A percentile compares a stretch with the other conserved stretches of the same genome.
phyloP scores from a whole-genome alignment of 2,113 vertebrate genomes.

The Platanista minor region DNA sequence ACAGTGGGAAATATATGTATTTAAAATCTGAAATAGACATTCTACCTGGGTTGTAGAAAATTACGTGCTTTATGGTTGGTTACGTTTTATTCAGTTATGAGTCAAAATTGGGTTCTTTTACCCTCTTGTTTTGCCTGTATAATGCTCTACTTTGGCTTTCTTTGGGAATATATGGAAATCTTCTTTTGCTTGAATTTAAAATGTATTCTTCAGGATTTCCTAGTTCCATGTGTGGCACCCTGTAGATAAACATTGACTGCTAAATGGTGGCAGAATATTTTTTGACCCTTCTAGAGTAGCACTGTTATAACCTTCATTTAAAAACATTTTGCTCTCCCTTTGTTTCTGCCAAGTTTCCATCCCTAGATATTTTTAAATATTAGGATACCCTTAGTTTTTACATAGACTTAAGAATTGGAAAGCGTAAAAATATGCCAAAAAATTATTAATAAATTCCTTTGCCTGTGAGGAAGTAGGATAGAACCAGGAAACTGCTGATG shows the following conservation, averaged over 20 bases:
- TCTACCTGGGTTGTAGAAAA: not conserved
- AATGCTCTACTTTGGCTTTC: not conserved
- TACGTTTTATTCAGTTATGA: not conserved
- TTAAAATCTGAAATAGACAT: not conserved
- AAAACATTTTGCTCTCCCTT: conserved; percentile 8
- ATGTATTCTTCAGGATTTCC: not conserved
- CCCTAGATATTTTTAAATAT: conserved; percentile 12
- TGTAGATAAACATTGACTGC: not conserved
- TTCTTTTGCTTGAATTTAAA: not conserved
- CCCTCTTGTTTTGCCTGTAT: not conserved
- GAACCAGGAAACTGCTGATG: conserved; percentile 34
- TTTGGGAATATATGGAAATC: not conserved
- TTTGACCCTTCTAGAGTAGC: not conserved
- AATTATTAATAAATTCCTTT: conserved; percentile 1
- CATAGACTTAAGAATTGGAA: not conserved
- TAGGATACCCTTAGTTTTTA: not conserved
- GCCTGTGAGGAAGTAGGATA: conserved; percentile 45
- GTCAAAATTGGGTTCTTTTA: not conserved
- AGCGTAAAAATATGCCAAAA: not conserved
- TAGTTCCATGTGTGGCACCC: not conserved
- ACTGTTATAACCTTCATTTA: not conserved
- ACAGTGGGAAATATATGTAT: accelerated
- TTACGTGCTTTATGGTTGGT: not conserved
- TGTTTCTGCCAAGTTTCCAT: not conserved
- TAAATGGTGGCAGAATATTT: not conserved